phyloP scores from a whole-genome alignment of 2,888 invertebrate genomes.

The Calameuta filiformis region DNA sequence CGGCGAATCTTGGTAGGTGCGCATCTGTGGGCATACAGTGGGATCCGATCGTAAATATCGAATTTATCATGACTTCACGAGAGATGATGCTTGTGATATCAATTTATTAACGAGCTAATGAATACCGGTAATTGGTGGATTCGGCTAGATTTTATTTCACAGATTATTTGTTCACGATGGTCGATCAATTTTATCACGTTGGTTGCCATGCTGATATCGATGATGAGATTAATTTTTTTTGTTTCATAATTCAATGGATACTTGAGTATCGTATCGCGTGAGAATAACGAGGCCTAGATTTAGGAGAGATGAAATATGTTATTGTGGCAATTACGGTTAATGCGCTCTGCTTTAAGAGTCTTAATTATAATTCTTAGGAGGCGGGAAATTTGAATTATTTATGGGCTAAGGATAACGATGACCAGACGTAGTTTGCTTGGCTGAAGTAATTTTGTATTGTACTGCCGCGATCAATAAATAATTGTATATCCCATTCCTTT shows the following conservation, averaged over 20 bases:
- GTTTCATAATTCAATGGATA: not conserved
- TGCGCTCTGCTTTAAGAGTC: slow-evolving; percentile 29
- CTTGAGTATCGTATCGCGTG: not conserved
- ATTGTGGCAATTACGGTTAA: not conserved
- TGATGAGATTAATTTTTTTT: not conserved
- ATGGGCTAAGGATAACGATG: slow-evolving; percentile 32
- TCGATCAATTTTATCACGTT: not conserved
- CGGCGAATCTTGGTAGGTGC: slow-evolving; percentile 84
- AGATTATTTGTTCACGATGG: not conserved
- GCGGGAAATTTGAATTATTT: slow-evolving; percentile 49
- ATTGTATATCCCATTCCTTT: no score
- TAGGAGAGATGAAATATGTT: not conserved
- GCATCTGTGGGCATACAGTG: slow-evolving; percentile 67
- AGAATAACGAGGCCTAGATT: not conserved
- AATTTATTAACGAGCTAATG: not conserved
- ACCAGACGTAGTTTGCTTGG: no score
- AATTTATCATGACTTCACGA: not conserved
- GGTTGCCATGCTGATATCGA: not conserved
- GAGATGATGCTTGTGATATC: not conserved
- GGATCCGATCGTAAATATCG: not conserved
- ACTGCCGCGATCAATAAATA: no score
- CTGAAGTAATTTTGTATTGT: no score
- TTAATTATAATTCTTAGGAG: slow-evolving; percentile 40
- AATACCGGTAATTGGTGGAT: not conserved
- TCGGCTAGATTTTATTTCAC: not conserved